Evolutionary conservation across 2,888 invertebrate species (phyloP).

Genomic region (Oxytorus armatus): DNA sequence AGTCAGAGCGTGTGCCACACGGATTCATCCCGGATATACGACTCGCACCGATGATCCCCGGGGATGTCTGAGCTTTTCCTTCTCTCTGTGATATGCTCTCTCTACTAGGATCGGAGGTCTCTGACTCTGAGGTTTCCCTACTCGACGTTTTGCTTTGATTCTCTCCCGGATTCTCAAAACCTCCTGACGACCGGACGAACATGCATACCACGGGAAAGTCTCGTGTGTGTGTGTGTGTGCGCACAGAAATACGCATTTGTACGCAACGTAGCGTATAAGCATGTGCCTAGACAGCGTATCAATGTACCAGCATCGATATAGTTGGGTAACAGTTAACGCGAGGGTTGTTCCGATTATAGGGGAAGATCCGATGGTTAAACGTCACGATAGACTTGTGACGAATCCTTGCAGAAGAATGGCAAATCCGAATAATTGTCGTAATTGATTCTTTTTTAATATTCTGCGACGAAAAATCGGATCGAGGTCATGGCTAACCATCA

Average conservation of each 20-base stretch:
- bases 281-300: conserved; percentile 34
- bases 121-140: conserved; percentile 29
- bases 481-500: too few species aligned
- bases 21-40: conserved; percentile 67
- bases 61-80: conserved; percentile 61
- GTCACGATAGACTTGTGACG: neutral
- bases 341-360: conserved; percentile 10
- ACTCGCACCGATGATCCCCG: conserved; percentile 64
- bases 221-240: conserved; percentile 38
- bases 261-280: conserved; percentile 59
- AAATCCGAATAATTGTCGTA: too few species aligned
- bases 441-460: too few species aligned
- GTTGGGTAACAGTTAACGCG: neutral
- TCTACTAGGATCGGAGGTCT: conserved; percentile 24
- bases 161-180: conserved; percentile 44
- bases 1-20: conserved; percentile 55
- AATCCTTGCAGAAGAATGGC: neutral
- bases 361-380: neutral
- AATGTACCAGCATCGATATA: conserved; percentile 16
- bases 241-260: conserved; percentile 47
- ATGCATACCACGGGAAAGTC: neutral
- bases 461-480: too few species aligned
- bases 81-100: conserved; percentile 42
- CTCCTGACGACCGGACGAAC: conserved; percentile 29
- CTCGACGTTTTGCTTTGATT: conserved; percentile 63